Evolutionary conservation across 2,113 vertebrate genomes (phyloP).

Genomic region (Catagonus wagneri): DNA sequence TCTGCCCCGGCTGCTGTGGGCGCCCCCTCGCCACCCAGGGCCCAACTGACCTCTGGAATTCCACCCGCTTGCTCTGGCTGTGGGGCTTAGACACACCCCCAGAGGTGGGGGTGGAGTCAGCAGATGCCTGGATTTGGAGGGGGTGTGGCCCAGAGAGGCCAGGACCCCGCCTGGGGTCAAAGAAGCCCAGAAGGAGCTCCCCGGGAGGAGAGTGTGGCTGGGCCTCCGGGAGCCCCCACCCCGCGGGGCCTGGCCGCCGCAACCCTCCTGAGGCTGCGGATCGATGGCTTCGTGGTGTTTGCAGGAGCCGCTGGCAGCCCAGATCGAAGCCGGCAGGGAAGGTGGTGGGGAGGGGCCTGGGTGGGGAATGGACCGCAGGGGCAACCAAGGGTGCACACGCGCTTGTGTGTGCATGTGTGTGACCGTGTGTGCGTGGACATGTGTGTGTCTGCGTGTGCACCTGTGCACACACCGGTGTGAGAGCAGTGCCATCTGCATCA

Average conservation of each 20-base stretch:
- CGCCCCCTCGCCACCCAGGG: neutral
- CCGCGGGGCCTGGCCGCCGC: neutral
- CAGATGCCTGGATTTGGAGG: no score
- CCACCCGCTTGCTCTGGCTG: neutral
- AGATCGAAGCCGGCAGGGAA: neutral
- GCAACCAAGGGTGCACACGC: no score
- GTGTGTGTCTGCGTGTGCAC: fast-evolving
- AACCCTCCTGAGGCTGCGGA: neutral
- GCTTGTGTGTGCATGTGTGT: neutral
- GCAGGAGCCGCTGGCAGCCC: neutral
- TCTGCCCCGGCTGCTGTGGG: no score
- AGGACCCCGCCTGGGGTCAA: neutral
- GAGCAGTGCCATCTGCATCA: fast-evolving
- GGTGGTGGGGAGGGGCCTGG: neutral
- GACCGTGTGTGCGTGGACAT: neutral
- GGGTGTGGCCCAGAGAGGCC: no score
- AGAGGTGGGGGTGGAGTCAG: no score
- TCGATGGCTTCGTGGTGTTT: neutral
- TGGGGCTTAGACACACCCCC: neutral
- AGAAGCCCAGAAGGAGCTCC: neutral
- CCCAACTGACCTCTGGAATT: neutral
- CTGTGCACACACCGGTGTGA: neutral
- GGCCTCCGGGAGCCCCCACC: neutral
- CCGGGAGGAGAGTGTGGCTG: neutral
- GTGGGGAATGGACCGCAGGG: neutral